phyloP scores from a whole-genome alignment of 2,797 vertebrate genomes.

The Lindbergichthys nudifrons region DNA sequence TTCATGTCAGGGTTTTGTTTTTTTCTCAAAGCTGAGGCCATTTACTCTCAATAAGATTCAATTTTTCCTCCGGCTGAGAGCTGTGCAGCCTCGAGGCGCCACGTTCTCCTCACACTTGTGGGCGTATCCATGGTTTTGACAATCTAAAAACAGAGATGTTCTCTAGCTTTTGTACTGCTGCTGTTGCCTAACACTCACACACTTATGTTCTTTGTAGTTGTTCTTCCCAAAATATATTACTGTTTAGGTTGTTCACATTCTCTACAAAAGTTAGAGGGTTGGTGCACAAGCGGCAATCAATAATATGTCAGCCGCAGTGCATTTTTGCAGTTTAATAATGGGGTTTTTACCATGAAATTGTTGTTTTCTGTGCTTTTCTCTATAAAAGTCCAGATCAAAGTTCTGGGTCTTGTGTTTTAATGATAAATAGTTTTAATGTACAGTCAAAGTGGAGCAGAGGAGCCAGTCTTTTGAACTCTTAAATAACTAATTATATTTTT shows the following conservation, averaged over 20 bases:
- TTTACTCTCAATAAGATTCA: slow-evolving; percentile 52
- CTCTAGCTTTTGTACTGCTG: slow-evolving; percentile 17
- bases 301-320: slow-evolving; percentile 39
- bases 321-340: slow-evolving; percentile 29
- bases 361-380: slow-evolving; percentile 4
- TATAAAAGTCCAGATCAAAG: slow-evolving; percentile 44
- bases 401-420: slow-evolving; percentile 44
- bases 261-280: not conserved
- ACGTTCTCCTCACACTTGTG: slow-evolving; percentile 33
- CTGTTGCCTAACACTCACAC: slow-evolving; percentile 17
- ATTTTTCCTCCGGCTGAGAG: slow-evolving; percentile 32
- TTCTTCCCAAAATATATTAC: slow-evolving; percentile 38
- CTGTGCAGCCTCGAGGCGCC: slow-evolving; percentile 38
- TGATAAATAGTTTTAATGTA: slow-evolving; percentile 52
- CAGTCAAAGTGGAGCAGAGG: slow-evolving; percentile 54
- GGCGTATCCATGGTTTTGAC: slow-evolving; percentile 39
- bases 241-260: slow-evolving; percentile 21
- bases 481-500: slow-evolving; percentile 60
- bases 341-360: slow-evolving; percentile 21
- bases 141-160: slow-evolving; percentile 28
- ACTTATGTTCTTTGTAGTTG: slow-evolving; percentile 2
- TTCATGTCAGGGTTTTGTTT: slow-evolving; percentile 56
- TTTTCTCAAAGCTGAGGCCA: slow-evolving; percentile 40
- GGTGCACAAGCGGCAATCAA: slow-evolving; percentile 32
- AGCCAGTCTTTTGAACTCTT: slow-evolving; percentile 54